Base-by-base conservation (phyloP, 1,140 invertebrate genomes). In the Pinna nobilis region DNA sequence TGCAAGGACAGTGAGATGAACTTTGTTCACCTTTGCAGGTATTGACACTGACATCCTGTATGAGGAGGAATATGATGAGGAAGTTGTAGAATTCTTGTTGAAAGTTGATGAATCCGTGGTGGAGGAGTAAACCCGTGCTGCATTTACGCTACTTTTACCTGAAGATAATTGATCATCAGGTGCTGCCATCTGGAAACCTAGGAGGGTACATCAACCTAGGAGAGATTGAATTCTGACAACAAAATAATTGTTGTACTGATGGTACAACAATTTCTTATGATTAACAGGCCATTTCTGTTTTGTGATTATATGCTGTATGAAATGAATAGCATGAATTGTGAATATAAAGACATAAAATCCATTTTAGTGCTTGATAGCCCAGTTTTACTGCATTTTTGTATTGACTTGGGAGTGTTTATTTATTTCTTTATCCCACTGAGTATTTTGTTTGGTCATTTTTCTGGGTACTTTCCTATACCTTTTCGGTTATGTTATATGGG, bases 81-180 rank as follows among this genome's bases (percentile, higher is more conserved):
- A 98, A 92, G 92, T 95, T 85, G 94, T 98, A 83, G 97, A 98
- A 94, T 98, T 98, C 93, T 95, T 99, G 91, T 93, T 98, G 84
- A 98, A 98, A 92, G 96, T 98, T 91, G 97, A 98, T 92, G 92
- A 93, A 78, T 95, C 93, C 23, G 89, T 94, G 73, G 90, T 97
- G 59, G 88, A 89, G 76, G 84, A 89, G 83, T 86, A 85, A 76
- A 75, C 60, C 11, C 18, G 25, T 61, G n/a, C 28, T 50, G 11
- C 41, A 55, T 50, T n/a, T 6, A 18, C 30, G 33, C 20, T 32
- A 20, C 47, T 57, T 55, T 50, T 66, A 25, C 13, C 49, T 71
- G 68, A 60, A 61, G 51, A 32, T 41, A 51, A 51, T 61, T 39
- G 32, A 70, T 9, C 51, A 53, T 28, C 61, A 69, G 78, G n/a